phyloP scores from a whole-genome alignment of 2,113 vertebrate genomes.

The Nesoenas mayeri region DNA sequence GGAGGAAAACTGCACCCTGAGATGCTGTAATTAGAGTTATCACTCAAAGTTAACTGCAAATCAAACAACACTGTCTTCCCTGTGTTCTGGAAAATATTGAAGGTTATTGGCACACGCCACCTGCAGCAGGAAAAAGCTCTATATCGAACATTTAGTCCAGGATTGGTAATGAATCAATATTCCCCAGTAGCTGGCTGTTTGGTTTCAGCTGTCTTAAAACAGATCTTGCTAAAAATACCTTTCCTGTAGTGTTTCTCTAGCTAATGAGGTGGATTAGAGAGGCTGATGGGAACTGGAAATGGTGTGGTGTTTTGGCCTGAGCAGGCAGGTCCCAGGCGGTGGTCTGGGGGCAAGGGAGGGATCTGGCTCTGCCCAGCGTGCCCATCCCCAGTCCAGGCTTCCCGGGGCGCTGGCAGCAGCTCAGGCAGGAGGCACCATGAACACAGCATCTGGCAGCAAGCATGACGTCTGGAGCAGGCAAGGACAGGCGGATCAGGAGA shows the following conservation, averaged over 20 bases:
- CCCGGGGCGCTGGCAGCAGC: fast-evolving
- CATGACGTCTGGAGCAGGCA: not conserved
- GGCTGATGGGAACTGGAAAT: not conserved
- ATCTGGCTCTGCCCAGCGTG: not conserved
- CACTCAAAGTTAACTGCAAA: not conserved
- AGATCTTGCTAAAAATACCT: constrained; percentile 65
- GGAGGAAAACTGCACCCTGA: not conserved
- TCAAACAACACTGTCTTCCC: not conserved
- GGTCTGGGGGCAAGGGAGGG: not conserved
- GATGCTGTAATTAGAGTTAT: not conserved
- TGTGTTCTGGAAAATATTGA: constrained; percentile 31
- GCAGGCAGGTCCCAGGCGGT: too few relatives aligned
- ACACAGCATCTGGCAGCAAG: not conserved
- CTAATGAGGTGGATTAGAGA: constrained; percentile 42
- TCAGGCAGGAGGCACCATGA: not conserved
- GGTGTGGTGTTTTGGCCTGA: not conserved
- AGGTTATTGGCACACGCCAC: constrained; percentile 32
- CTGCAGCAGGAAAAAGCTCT: constrained; percentile 51
- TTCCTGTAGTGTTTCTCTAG: constrained; percentile 48
- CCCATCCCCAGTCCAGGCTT: not conserved
- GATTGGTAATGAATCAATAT: constrained; percentile 62
- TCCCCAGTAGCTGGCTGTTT: constrained; percentile 39
- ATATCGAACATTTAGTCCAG: constrained; percentile 37
- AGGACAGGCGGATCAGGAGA: not conserved
- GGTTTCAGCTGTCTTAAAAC: constrained; percentile 62